Conservation (phyloP, 2,797 vertebrate species). For the Lateolabrax maculatus region DNA sequence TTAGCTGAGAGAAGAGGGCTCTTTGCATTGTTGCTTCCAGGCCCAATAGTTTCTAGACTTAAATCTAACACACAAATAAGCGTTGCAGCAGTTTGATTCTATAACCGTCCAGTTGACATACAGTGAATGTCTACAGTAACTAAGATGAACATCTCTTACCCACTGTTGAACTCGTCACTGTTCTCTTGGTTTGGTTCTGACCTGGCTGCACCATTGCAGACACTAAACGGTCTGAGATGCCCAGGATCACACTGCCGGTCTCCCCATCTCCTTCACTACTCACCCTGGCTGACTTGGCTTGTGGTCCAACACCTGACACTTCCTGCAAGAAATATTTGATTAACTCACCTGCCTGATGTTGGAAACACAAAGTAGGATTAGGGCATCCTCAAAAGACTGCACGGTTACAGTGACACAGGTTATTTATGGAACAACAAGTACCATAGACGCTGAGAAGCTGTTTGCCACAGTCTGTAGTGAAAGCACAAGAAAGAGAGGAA, state of each 20-base stretch:
- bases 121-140: neutral
- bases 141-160: constrained; percentile 53
- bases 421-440: constrained; percentile 5
- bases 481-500: constrained; percentile 2
- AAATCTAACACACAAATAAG: constrained; percentile 50
- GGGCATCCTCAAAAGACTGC: too few species aligned
- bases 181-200: constrained; percentile 37
- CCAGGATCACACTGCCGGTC: constrained; percentile 63
- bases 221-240: constrained; percentile 63
- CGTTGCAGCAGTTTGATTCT: neutral
- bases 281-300: neutral
- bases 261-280: constrained; percentile 48
- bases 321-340: constrained; percentile 43
- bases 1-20: constrained; percentile 37
- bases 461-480: constrained; percentile 56
- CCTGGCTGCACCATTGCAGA: constrained; percentile 31
- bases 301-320: constrained; percentile 60
- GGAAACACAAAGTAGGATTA: neutral
- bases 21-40: neutral
- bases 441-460: constrained; percentile 47
- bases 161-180: constrained; percentile 39
- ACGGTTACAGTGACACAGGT: neutral
- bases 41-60: constrained; percentile 30
- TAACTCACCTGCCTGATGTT: neutral
- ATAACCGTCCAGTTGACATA: neutral